These are phyloP conservation scores for Xenopus laevis DNA, from an alignment of 2,113 vertebrate species.

Conservation along the genomic window DNA sequence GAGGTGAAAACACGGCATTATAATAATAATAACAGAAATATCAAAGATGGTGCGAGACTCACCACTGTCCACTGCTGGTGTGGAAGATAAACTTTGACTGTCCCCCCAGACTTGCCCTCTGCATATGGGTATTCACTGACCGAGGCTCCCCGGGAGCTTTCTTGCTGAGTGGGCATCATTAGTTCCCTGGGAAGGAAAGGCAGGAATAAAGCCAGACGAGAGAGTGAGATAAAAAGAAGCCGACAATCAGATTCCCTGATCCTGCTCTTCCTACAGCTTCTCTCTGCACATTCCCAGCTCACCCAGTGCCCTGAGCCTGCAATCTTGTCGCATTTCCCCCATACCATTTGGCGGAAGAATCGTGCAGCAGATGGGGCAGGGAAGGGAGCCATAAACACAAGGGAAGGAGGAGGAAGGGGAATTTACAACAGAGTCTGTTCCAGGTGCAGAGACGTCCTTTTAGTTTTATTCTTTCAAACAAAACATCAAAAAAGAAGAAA, in stretches of 20 bases:
- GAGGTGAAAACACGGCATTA: too few species aligned
- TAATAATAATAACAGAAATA: not conserved
- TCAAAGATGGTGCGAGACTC: constrained; percentile 48
- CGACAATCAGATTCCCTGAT: too few species aligned
- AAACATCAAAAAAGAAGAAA: too few species aligned
- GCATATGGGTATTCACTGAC: constrained; percentile 70
- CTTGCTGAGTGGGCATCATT: constrained; percentile 46
- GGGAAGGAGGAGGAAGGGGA: constrained; percentile 5
- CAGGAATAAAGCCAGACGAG: too few species aligned
- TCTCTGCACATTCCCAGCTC: too few species aligned
- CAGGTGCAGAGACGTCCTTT: too few species aligned
- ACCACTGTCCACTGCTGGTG: constrained; percentile 92
- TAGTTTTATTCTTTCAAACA: too few species aligned
- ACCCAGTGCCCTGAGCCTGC: too few species aligned
- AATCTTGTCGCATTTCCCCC: too few species aligned
- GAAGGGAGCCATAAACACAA: constrained; percentile 8
- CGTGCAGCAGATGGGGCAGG: constrained; percentile 26
- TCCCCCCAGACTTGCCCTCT: constrained; percentile 70
- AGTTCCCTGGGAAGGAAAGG: not conserved
- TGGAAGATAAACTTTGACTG: constrained; percentile 85
- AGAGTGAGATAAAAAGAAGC: too few species aligned
- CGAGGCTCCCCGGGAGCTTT: constrained; percentile 40
- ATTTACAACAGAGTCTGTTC: too few species aligned
- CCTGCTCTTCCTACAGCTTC: too few species aligned
- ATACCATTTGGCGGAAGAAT: constrained; percentile 26